Conservation (phyloP, 2,888 invertebrate species). For the Chalcis sispes region DNA sequence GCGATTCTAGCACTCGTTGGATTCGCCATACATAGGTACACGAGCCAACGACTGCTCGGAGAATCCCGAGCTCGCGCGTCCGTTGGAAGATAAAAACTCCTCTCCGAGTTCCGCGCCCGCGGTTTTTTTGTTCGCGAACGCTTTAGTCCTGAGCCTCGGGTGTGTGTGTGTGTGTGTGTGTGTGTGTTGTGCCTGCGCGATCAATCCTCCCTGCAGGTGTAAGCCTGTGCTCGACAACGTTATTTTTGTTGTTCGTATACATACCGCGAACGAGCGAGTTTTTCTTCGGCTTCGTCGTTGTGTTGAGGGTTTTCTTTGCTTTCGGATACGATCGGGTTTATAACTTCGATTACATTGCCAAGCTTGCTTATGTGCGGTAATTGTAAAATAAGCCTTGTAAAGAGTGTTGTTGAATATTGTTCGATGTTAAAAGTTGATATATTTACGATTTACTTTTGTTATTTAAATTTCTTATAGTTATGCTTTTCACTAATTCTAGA, state of each 20-base stretch:
- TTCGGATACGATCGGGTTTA: constrained; percentile 26
- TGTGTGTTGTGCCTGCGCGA: constrained; percentile 16
- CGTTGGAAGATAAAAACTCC: background rate
- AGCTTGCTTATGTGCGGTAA: no score
- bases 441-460: no score
- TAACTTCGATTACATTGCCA: no score
- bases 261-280: background rate
- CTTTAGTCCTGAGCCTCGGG: constrained; percentile 8
- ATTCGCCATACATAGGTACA: constrained; percentile 37
- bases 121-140: constrained; percentile 15
- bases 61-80: background rate
- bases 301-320: constrained; percentile 18
- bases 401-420: no score
- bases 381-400: no score
- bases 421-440: no score
- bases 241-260: constrained; percentile 1
- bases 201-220: no score
- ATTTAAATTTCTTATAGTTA: no score
- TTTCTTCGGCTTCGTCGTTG: background rate
- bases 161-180: background rate
- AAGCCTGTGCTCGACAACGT: constrained; percentile 21
- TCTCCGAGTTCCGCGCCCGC: background rate
- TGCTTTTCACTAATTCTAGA: constrained; percentile 11
- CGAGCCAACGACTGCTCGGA: background rate
- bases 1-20: constrained; percentile 17